Conservation (phyloP, 2,797 vertebrate species). For the Liasis olivaceus region DNA sequence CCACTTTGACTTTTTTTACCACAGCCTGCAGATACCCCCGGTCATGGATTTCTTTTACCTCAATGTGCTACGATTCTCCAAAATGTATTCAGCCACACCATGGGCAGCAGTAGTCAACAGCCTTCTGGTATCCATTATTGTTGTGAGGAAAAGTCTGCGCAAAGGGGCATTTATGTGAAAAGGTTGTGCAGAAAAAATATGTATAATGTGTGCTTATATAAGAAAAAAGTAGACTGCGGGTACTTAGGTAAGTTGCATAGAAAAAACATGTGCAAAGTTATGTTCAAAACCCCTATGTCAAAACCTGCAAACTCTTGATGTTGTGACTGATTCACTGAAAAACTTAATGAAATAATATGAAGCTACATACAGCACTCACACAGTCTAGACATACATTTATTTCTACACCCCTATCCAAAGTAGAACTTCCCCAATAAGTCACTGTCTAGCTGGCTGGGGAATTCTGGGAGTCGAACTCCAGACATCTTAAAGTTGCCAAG, state of each 20-base stretch:
- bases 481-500: not conserved
- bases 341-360: not conserved
- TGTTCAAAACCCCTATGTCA: not conserved
- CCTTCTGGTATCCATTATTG: not conserved
- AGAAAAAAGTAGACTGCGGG: not conserved
- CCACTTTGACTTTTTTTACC: not conserved
- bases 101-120: not conserved
- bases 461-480: no score
- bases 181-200: not conserved
- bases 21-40: not conserved
- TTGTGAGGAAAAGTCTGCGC: not conserved
- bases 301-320: not conserved
- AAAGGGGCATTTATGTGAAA: not conserved
- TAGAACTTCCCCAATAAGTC: not conserved
- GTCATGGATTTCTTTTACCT: not conserved
- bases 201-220: not conserved
- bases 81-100: not conserved
- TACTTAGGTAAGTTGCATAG: not conserved
- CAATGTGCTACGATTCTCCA: not conserved
- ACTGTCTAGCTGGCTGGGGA: not conserved
- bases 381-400: not conserved
- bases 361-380: not conserved
- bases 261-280: not conserved
- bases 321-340: not conserved
- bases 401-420: not conserved